Conservation (phyloP, 2,797 vertebrate species). For the Ispidina picta region DNA sequence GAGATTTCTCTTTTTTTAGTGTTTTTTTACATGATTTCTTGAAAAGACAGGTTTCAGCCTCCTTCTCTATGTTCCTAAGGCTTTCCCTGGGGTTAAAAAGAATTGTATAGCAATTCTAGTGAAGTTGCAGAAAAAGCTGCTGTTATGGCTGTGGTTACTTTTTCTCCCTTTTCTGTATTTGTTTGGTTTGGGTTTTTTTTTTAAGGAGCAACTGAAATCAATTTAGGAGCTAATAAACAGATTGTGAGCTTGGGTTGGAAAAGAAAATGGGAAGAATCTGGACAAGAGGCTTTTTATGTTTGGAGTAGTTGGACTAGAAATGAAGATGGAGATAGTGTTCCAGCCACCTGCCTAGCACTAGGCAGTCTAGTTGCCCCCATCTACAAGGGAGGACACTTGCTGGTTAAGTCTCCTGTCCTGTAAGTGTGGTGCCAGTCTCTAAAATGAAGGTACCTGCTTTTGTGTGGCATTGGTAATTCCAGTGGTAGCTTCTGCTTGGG, state of each 20-base stretch:
- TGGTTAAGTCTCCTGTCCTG: background rate
- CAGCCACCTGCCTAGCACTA: background rate
- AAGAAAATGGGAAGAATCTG: background rate
- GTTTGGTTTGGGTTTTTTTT: background rate
- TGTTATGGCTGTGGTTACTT: background rate
- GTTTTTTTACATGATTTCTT: background rate
- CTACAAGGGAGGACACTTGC: rapidly evolving
- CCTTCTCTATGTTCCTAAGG: background rate
- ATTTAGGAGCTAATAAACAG: background rate
- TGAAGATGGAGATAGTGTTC: background rate
- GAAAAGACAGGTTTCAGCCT: background rate
- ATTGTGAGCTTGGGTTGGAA: background rate
- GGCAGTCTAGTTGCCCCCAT: background rate
- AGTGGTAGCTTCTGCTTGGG: background rate
- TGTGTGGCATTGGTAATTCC: background rate
- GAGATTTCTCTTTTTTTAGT: too few species aligned
- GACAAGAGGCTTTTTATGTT: background rate
- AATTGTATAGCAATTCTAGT: background rate
- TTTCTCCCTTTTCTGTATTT: background rate
- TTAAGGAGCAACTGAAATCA: background rate
- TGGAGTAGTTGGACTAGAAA: background rate
- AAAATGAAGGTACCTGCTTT: background rate
- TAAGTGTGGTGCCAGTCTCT: background rate
- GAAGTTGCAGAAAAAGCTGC: background rate
- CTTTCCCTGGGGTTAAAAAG: background rate